phyloP scores from a whole-genome alignment of 2,888 invertebrate genomes.

The Chaetoderma sp. region DNA sequence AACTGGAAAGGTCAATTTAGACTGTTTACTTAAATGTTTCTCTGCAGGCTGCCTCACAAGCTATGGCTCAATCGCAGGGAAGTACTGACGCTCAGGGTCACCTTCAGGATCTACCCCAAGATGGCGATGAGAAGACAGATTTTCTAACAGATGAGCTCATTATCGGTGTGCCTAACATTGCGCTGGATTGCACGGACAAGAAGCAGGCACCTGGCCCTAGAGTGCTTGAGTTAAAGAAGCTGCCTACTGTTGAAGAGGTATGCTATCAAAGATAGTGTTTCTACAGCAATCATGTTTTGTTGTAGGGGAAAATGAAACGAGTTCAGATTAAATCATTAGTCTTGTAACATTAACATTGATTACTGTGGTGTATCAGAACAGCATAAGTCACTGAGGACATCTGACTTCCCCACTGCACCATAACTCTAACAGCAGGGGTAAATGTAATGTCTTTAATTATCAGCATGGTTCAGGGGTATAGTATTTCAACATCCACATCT shows the following conservation, averaged over 20 bases:
- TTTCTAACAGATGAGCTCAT: slow-evolving; percentile 49
- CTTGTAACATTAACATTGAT: not conserved
- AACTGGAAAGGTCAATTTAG: too few species aligned
- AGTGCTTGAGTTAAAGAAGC: slow-evolving; percentile 41
- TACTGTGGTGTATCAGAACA: not conserved
- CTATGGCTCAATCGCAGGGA: slow-evolving; percentile 35
- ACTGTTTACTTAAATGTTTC: too few species aligned
- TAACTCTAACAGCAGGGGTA: too few species aligned
- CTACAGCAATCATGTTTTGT: not conserved
- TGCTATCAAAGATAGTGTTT: not conserved
- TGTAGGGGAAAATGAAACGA: not conserved
- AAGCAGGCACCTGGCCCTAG: slow-evolving; percentile 34
- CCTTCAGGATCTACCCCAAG: too few species aligned
- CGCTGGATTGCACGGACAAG: slow-evolving; percentile 59
- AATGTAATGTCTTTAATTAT: too few species aligned
- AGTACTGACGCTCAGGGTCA: slow-evolving; percentile 42
- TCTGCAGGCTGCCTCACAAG: slow-evolving; percentile 35
- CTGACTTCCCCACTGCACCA: too few species aligned
- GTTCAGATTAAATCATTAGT: not conserved
- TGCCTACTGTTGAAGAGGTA: slow-evolving; percentile 60
- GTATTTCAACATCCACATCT: too few species aligned
- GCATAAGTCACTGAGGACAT: too few species aligned
- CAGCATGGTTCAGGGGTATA: not conserved
- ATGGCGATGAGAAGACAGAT: slow-evolving; percentile 50
- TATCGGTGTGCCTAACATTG: slow-evolving; percentile 62